Percentiles rank a stretch among this genome's conserved stretches.
Evolutionary conservation across 2,797 vertebrate species (phyloP).

Genomic region (Schizopygopsis malacanthus): DNA sequence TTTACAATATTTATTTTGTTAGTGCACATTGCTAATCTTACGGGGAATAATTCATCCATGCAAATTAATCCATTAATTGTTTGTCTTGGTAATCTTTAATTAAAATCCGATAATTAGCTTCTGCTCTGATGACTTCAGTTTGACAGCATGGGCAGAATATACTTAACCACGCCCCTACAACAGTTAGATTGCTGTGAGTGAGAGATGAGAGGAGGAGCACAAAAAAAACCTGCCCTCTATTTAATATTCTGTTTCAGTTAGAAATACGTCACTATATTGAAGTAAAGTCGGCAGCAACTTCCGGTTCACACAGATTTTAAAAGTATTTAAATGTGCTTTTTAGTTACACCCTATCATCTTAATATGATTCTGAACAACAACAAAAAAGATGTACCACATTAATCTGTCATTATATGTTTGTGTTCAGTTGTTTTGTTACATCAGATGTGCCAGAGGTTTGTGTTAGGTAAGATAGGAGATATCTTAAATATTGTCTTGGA

Average conservation of each 20-base stretch:
- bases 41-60: background rate
- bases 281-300: background rate
- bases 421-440: background rate
- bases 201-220: background rate
- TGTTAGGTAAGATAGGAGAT: background rate
- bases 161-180: background rate
- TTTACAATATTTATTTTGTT: background rate
- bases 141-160: too few relatives aligned
- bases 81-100: background rate
- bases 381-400: background rate
- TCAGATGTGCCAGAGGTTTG: background rate
- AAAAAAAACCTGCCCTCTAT: background rate
- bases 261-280: background rate
- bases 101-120: background rate
- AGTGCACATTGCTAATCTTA: background rate
- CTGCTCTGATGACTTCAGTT: background rate
- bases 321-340: background rate
- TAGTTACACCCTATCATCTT: background rate
- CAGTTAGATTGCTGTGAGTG: background rate
- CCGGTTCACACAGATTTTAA: background rate
- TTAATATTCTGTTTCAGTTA: background rate
- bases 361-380: background rate
- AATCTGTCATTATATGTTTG: background rate
- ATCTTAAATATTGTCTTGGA: background rate
- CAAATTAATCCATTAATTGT: too few relatives aligned